Percentiles rank a stretch among this genome's conserved stretches.
Evolutionary conservation across 2,888 invertebrate genomes (phyloP).

Genomic region (Idaea aversata): DNA sequence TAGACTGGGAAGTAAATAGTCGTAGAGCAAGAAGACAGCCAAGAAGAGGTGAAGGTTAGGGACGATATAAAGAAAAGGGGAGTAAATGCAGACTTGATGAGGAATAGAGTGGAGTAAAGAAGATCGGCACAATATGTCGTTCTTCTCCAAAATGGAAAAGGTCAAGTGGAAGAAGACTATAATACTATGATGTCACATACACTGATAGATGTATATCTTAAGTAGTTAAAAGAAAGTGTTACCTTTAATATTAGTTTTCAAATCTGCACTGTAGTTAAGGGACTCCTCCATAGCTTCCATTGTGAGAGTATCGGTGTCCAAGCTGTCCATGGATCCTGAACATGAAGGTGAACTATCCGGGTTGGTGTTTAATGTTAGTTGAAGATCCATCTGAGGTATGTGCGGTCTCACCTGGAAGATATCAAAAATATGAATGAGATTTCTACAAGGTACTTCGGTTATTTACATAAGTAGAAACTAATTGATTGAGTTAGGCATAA

Average conservation of each 20-base stretch:
- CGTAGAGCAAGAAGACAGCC: no score
- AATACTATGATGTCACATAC: no score
- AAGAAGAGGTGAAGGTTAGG: no score
- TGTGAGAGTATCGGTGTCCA: conserved; percentile 67
- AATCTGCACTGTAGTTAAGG: conserved; percentile 62
- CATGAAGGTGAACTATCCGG: conserved; percentile 71
- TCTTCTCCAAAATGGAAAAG: no score
- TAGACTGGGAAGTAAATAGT: no score
- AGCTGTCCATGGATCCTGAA: conserved; percentile 69
- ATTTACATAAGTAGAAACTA: background rate
- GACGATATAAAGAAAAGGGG: no score
- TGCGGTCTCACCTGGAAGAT: conserved; percentile 82
- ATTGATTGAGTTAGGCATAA: background rate
- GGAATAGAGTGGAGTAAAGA: no score
- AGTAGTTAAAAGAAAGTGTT: conserved; percentile 1
- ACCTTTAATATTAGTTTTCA: conserved; percentile 74
- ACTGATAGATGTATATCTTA: background rate
- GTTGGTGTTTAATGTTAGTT: conserved; percentile 69
- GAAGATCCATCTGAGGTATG: conserved; percentile 84
- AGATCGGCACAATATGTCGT: no score
- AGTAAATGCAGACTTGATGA: no score
- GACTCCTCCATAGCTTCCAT: conserved; percentile 74
- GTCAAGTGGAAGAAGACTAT: no score
- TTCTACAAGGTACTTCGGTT: background rate
- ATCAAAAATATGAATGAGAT: background rate